Percentiles rank a stretch among this genome's conserved stretches.
Evolutionary conservation across 2,888 invertebrate species (phyloP).

Genomic region (Agelastica alni): DNA sequence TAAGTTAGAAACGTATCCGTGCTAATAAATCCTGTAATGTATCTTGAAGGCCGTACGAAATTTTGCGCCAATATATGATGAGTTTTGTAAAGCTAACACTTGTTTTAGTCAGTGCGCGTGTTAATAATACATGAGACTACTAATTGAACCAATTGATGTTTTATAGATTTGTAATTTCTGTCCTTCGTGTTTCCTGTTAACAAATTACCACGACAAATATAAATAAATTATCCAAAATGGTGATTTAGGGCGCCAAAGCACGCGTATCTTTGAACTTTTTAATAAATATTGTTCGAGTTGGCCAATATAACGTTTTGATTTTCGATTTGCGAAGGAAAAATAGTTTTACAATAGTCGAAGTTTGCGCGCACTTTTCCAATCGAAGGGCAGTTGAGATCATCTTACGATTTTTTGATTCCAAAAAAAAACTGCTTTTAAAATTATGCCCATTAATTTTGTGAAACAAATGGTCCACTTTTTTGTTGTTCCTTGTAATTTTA

Average conservation of each 20-base stretch:
- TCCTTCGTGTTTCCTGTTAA: constrained; percentile 26
- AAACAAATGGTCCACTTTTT: too few relatives aligned
- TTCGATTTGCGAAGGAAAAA: too few relatives aligned
- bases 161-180: constrained; percentile 36
- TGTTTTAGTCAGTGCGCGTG: constrained; percentile 33
- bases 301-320: not conserved
- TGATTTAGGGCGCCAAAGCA: constrained; percentile 24
- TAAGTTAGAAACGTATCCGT: too few relatives aligned
- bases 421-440: too few relatives aligned
- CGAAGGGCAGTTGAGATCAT: too few relatives aligned
- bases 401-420: too few relatives aligned
- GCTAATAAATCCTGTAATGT: too few relatives aligned
- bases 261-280: too few relatives aligned
- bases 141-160: constrained; percentile 40
- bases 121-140: constrained; percentile 39
- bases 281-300: constrained; percentile 1
- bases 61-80: constrained; percentile 31
- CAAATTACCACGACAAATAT: constrained; percentile 36
- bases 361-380: too few relatives aligned
- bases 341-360: too few relatives aligned
- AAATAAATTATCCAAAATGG: constrained; percentile 34
- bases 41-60: not conserved
- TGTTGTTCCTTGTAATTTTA: too few relatives aligned
- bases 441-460: too few relatives aligned
- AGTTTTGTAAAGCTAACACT: constrained; percentile 36